These are phyloP conservation scores for Lepidurus couesii DNA, from an alignment of 1,140 invertebrate species.

Conservation along the genomic window DNA sequence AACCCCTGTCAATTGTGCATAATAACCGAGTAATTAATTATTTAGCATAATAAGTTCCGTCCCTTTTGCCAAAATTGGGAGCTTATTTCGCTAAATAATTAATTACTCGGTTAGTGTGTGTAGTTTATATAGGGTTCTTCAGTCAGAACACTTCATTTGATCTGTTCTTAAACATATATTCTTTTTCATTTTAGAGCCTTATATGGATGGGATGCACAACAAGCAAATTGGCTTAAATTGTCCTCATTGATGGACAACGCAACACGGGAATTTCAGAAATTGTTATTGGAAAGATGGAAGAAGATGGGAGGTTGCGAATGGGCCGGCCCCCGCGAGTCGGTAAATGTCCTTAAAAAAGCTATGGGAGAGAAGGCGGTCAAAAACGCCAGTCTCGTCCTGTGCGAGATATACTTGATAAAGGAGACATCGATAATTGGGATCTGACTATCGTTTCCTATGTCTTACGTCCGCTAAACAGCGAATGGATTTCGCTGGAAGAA, in stretches of 20 bases:
- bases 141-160: too few species aligned
- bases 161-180: too few species aligned
- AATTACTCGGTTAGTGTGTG: too few species aligned
- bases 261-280: not conserved
- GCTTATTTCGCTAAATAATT: too few species aligned
- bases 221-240: not conserved
- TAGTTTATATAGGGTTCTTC: too few species aligned
- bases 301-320: not conserved
- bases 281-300: not conserved
- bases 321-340: not conserved
- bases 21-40: too few species aligned
- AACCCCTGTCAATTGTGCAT: too few species aligned
- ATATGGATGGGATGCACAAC: too few species aligned
- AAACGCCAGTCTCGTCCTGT: not conserved
- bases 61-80: too few species aligned
- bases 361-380: not conserved
- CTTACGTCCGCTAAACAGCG: not conserved
- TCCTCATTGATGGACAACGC: not conserved
- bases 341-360: not conserved
- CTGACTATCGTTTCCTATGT: not conserved
- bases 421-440: not conserved
- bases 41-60: too few species aligned
- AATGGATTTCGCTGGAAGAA: not conserved
- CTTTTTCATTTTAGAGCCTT: too few species aligned
- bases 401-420: not conserved